Percentiles rank a stretch among this genome's conserved stretches.
Evolutionary conservation across 2,888 invertebrate genomes (phyloP).

Genomic region (Ectemnius lituratus): DNA sequence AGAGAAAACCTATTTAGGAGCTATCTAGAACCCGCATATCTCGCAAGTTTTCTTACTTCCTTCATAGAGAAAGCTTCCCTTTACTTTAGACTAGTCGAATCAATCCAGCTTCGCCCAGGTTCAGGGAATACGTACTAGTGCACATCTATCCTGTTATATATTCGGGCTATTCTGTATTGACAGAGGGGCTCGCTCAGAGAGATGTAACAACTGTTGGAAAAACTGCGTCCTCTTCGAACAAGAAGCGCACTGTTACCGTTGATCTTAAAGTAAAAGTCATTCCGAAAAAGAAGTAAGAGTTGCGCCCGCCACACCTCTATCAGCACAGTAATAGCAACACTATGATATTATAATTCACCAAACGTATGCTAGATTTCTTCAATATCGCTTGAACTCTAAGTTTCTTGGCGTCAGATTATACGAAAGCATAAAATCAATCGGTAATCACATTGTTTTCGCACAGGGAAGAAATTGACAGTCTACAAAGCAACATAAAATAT

Average conservation of each 20-base stretch:
- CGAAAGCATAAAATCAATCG: slow-evolving; percentile 26
- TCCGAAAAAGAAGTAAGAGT: slow-evolving; percentile 74
- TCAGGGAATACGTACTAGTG: slow-evolving; percentile 48
- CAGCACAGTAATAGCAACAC: slow-evolving; percentile 70
- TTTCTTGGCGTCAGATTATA: slow-evolving; percentile 65
- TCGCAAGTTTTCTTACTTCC: too few species aligned
- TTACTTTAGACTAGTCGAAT: not conserved
- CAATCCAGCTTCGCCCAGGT: not conserved
- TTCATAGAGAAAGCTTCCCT: too few species aligned
- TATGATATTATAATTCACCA: slow-evolving; percentile 23
- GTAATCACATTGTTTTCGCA: slow-evolving; percentile 39
- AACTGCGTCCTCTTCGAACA: slow-evolving; percentile 70
- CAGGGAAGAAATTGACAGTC: slow-evolving; percentile 88
- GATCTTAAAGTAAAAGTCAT: slow-evolving; percentile 76
- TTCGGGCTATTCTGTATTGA: slow-evolving; percentile 71
- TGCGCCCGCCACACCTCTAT: slow-evolving; percentile 70
- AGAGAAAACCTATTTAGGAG: not conserved
- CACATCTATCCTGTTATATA: slow-evolving; percentile 58
- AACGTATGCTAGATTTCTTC: slow-evolving; percentile 63
- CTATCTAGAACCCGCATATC: too few species aligned
- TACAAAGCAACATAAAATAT: slow-evolving; percentile 88
- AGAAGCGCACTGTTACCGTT: slow-evolving; percentile 76
- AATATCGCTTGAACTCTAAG: slow-evolving; percentile 49
- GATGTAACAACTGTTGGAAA: slow-evolving; percentile 66
- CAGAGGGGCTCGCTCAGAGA: slow-evolving; percentile 71